These are phyloP conservation scores for Bradysia coprophila DNA, from an alignment of 1,140 invertebrate species.

Conservation along the genomic window DNA sequence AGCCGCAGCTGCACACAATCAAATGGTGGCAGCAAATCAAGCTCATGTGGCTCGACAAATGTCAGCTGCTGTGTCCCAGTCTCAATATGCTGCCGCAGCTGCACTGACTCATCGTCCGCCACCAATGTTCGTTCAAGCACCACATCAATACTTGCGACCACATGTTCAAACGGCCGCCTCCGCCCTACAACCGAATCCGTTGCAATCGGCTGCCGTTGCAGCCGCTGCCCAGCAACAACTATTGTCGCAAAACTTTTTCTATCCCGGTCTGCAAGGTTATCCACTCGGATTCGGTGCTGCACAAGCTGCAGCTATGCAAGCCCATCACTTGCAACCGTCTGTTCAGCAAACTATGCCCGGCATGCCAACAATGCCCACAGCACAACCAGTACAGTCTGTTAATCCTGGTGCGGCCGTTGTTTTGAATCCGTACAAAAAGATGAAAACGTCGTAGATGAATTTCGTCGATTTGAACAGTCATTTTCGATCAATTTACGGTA, in stretches of 20 bases:
- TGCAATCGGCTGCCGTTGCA: conserved; percentile 11
- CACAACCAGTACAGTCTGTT: conserved; percentile 2
- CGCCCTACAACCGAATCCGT: conserved; percentile 4
- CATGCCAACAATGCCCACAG: conserved; percentile 1
- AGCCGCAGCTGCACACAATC: conserved; percentile 4
- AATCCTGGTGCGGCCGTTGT: conserved; percentile 33
- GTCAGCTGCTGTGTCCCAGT: background rate
- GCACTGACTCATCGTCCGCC: conserved; percentile 7
- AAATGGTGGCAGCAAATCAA: background rate
- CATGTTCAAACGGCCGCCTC: conserved; percentile 6
- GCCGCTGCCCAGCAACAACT: conserved; percentile 10
- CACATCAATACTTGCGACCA: conserved; percentile 10
- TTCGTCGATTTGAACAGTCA: background rate
- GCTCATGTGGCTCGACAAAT: background rate
- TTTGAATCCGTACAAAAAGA: conserved; percentile 67
- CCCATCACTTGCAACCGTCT: background rate
- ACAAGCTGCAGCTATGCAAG: conserved; percentile 10
- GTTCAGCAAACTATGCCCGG: background rate
- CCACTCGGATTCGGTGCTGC: background rate
- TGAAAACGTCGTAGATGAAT: conserved; percentile 59
- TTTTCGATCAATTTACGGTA: too few relatives aligned
- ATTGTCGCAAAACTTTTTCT: conserved; percentile 1
- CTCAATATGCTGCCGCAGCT: background rate
- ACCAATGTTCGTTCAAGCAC: conserved; percentile 22
- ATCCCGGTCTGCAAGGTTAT: conserved; percentile 1